phyloP scores from a whole-genome alignment of 1,140 invertebrate genomes.

The Andricus grossulariae region DNA sequence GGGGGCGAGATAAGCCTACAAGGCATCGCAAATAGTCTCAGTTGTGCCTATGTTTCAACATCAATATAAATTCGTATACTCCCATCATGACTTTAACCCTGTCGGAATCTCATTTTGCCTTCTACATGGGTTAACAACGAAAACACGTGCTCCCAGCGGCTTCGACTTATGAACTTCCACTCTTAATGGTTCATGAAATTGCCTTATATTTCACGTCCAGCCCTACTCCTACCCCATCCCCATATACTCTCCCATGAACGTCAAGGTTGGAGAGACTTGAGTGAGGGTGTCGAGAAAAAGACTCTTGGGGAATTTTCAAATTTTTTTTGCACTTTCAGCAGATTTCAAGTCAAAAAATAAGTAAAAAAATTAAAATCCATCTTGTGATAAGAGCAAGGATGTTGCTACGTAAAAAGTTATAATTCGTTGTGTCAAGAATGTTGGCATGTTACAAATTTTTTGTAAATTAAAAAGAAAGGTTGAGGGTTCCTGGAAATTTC shows the following conservation, averaged over 20 bases:
- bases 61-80: too few relatives aligned
- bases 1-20: too few relatives aligned
- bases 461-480: too few relatives aligned
- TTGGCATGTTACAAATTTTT: too few relatives aligned
- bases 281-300: slow-evolving; percentile 2
- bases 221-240: slow-evolving; percentile 38
- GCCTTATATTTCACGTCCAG: slow-evolving; percentile 68
- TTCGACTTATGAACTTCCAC: slow-evolving; percentile 66
- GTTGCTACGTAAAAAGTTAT: too few relatives aligned
- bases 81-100: not conserved
- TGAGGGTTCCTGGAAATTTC: too few relatives aligned
- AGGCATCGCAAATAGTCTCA: too few relatives aligned
- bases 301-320: not conserved
- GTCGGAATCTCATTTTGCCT: slow-evolving; percentile 64
- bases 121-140: slow-evolving; percentile 67
- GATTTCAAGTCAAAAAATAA: too few relatives aligned
- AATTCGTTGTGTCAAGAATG: too few relatives aligned
- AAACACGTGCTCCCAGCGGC: slow-evolving; percentile 63
- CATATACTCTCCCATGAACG: slow-evolving; percentile 1
- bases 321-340: not conserved
- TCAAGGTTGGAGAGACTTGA: slow-evolving; percentile 14
- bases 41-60: too few relatives aligned
- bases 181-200: slow-evolving; percentile 71
- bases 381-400: too few relatives aligned
- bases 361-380: too few relatives aligned